A percentile compares a stretch with the other conserved stretches of the same genome.
Conservation (phyloP, 2,888 invertebrate species). For the Drosophila parthenogenetica region DNA sequence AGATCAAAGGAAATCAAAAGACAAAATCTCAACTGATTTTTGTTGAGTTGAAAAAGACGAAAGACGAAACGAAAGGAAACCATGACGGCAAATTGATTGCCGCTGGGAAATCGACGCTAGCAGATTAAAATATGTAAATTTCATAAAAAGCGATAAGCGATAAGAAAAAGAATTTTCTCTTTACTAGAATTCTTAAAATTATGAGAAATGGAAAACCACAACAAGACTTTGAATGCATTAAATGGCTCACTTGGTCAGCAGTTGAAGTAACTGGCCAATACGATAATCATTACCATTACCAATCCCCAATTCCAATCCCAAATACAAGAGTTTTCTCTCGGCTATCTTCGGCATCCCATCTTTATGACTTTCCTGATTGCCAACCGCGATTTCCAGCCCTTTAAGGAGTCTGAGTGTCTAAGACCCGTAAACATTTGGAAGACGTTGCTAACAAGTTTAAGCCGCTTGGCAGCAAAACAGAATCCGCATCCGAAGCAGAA, state of each 20-base stretch:
- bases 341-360: slow-evolving; percentile 54
- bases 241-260: slow-evolving; percentile 19
- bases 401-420: slow-evolving; percentile 21
- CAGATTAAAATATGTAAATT: slow-evolving; percentile 76
- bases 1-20: slow-evolving; percentile 45
- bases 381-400: slow-evolving; percentile 27
- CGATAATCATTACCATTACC: slow-evolving; percentile 30
- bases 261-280: slow-evolving; percentile 31
- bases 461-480: slow-evolving; percentile 43
- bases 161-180: neutral
- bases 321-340: slow-evolving; percentile 23
- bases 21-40: slow-evolving; percentile 38
- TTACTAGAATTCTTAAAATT: slow-evolving; percentile 20
- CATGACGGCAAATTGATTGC: slow-evolving; percentile 53
- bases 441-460: slow-evolving; percentile 69
- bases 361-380: slow-evolving; percentile 43
- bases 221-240: slow-evolving; percentile 5
- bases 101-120: slow-evolving; percentile 65
- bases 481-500: slow-evolving; percentile 24
- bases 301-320: slow-evolving; percentile 11
- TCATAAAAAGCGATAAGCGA: slow-evolving; percentile 21
- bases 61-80: slow-evolving; percentile 16
- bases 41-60: slow-evolving; percentile 1
- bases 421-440: slow-evolving; percentile 55
- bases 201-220: slow-evolving; percentile 35